These are phyloP conservation scores for Hybos culiciformis DNA, from an alignment of 2,888 invertebrate species.

Conservation along the genomic window DNA sequence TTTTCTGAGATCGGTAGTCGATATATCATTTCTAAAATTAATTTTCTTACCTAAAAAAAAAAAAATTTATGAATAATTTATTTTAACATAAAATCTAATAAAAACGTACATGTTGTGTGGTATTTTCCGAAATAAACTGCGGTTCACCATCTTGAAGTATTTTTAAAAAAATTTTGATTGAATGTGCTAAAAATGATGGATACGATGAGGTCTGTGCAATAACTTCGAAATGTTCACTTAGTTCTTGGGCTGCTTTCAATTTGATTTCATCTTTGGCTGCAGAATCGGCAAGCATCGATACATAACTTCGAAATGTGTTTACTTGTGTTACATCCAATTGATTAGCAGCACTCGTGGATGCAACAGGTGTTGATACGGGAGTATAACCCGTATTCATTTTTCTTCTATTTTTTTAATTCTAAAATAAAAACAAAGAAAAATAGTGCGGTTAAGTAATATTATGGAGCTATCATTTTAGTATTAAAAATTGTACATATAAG, in stretches of 20 bases:
- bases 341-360: not conserved
- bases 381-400: constrained; percentile 1
- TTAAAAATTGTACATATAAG: no score
- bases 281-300: constrained; percentile 76
- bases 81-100: not conserved
- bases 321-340: constrained; percentile 43
- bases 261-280: constrained; percentile 86
- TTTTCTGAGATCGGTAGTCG: constrained; percentile 88
- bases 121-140: constrained; percentile 92
- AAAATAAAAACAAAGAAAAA: no score
- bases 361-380: no score
- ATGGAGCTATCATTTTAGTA: no score
- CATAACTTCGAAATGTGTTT: constrained; percentile 77
- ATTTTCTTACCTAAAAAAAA: constrained; percentile 65
- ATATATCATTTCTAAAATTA: constrained; percentile 92
- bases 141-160: constrained; percentile 89
- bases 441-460: no score
- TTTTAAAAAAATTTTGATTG: constrained; percentile 80
- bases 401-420: no score
- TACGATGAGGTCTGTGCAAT: constrained; percentile 82
- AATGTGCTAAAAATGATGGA: constrained; percentile 76
- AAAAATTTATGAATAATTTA: not conserved
- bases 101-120: constrained; percentile 63
- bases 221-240: constrained; percentile 94
- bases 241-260: constrained; percentile 86